phyloP scores from a whole-genome alignment of 2,797 vertebrate species.

The Bryconaethiops microstoma region DNA sequence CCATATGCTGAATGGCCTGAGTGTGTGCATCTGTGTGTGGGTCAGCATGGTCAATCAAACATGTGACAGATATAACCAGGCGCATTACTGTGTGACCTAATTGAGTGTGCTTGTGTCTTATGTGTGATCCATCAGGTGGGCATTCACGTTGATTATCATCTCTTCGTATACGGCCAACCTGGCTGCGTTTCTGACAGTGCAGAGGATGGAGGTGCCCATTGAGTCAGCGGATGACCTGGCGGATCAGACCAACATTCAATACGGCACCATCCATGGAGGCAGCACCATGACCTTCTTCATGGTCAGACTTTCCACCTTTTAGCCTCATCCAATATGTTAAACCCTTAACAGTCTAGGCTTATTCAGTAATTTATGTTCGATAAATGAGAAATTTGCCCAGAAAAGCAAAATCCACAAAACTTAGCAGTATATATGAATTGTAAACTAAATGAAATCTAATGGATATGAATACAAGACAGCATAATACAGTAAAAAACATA shows the following conservation, averaged over 20 bases:
- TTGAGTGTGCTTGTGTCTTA: constrained; percentile 17
- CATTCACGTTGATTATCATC: constrained; percentile 95
- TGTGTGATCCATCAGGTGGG: constrained; percentile 82
- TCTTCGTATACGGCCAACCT: constrained; percentile 96
- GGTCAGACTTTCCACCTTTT: constrained; percentile 65
- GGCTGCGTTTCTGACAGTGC: constrained; percentile 92
- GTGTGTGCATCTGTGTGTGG: constrained; percentile 12
- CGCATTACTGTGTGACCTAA: neutral
- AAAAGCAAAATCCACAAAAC: too few relatives aligned
- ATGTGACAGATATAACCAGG: neutral
- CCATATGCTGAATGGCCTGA: neutral
- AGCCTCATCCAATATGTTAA: neutral
- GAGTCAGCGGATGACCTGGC: constrained; percentile 92
- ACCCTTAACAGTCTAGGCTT: neutral
- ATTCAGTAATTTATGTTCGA: neutral
- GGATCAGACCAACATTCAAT: constrained; percentile 94
- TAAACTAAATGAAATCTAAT: too few relatives aligned
- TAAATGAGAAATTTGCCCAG: too few relatives aligned
- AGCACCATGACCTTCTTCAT: constrained; percentile 98
- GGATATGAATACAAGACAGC: too few relatives aligned
- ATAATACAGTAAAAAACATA: too few relatives aligned
- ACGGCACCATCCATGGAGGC: constrained; percentile 92
- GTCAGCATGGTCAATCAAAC: neutral
- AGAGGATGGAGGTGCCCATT: constrained; percentile 94
- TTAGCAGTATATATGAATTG: too few relatives aligned